Conservation (phyloP, 1,140 invertebrate species). For the Pomacea maculata region DNA sequence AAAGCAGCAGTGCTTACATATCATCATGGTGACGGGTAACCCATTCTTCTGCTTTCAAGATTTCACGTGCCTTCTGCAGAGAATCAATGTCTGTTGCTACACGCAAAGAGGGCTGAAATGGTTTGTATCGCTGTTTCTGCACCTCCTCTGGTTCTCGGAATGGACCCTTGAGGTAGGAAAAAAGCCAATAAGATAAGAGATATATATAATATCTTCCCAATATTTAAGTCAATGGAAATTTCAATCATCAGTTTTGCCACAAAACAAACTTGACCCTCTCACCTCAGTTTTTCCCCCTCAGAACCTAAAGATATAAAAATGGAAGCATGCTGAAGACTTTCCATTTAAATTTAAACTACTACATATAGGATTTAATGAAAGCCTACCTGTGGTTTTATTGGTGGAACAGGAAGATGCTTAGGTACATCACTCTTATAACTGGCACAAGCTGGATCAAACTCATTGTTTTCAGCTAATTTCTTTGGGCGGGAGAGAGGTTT, state of each 20-base stretch:
- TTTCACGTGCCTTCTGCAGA: constrained; percentile 59
- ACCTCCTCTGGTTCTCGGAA: constrained; percentile 62
- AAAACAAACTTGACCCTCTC: background rate
- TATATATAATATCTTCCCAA: too few species aligned
- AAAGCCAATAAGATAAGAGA: background rate
- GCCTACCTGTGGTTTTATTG: constrained; percentile 59
- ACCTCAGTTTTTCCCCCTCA: background rate
- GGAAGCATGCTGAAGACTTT: too few species aligned
- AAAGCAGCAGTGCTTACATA: constrained; percentile 50
- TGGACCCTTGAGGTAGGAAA: constrained; percentile 55
- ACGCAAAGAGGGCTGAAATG: constrained; percentile 61
- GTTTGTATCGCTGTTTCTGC: constrained; percentile 63
- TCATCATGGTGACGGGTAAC: constrained; percentile 61
- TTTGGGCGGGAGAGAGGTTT: constrained; percentile 52
- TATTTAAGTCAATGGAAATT: background rate
- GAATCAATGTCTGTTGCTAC: constrained; percentile 61
- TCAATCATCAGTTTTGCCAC: background rate
- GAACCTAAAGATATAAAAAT: background rate
- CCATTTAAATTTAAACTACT: too few species aligned
- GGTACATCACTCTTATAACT: constrained; percentile 54
- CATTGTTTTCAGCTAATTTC: constrained; percentile 34
- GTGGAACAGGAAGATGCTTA: constrained; percentile 54
- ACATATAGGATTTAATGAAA: too few species aligned
- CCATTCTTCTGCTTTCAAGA: constrained; percentile 63
- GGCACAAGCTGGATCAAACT: constrained; percentile 58